phyloP scores from a whole-genome alignment of 2,797 vertebrate genomes.

The Gallirallus australis region DNA sequence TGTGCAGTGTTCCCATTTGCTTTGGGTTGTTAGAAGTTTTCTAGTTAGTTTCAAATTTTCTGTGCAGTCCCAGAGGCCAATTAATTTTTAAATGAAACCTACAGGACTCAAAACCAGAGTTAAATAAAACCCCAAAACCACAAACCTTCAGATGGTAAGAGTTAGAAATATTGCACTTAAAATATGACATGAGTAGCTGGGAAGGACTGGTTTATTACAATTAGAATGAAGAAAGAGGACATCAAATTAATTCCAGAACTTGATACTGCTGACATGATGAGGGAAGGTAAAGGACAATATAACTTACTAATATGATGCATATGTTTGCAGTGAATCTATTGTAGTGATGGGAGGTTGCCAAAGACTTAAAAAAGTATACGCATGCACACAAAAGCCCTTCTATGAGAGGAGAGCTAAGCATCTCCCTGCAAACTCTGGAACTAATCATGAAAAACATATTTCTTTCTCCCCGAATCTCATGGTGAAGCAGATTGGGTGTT shows the following conservation, averaged over 20 bases:
- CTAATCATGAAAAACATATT: background rate
- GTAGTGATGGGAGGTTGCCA: conserved; percentile 19
- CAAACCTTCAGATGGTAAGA: background rate
- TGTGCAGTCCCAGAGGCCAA: background rate
- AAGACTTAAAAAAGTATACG: background rate
- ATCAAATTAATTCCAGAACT: conserved; percentile 49
- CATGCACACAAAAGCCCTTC: conserved; percentile 5
- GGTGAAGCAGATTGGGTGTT: background rate
- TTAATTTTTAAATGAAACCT: background rate
- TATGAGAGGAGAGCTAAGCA: background rate
- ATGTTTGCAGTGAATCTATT: conserved; percentile 9
- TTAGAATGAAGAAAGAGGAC: conserved; percentile 6
- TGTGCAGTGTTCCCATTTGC: background rate
- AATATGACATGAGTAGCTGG: background rate
- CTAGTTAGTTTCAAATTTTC: background rate
- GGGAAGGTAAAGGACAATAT: conserved; percentile 34
- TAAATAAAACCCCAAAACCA: background rate
- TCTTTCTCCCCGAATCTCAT: conserved; percentile 20
- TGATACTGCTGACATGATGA: background rate
- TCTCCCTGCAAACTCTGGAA: conserved; percentile 47
- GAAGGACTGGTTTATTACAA: background rate
- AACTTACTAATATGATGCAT: background rate
- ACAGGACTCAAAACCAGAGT: background rate
- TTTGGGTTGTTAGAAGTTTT: background rate
- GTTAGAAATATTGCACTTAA: background rate